Evolutionary conservation across 2,888 invertebrate species (phyloP).

Genomic region (Megamerina dolium): DNA sequence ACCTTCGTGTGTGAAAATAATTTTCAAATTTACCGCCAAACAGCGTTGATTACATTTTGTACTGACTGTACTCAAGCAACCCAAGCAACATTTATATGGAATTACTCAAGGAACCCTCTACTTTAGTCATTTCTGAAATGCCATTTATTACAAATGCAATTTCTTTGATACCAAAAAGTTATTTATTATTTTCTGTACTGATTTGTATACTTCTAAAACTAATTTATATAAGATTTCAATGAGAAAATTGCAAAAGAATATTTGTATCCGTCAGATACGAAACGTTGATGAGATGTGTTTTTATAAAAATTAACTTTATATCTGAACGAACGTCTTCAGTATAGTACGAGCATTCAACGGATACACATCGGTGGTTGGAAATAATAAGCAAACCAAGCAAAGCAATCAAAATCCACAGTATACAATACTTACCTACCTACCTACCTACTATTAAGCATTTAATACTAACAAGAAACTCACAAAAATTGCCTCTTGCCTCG

Average conservation of each 20-base stretch:
- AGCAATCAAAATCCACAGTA: constrained; percentile 16
- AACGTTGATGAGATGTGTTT: too few relatives aligned
- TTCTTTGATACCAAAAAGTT: constrained; percentile 24
- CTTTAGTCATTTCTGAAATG: constrained; percentile 35
- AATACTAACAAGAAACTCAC: too few relatives aligned
- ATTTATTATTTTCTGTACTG: constrained; percentile 11
- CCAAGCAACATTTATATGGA: constrained; percentile 48
- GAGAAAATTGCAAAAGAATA: too few relatives aligned
- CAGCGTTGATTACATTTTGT: constrained; percentile 32
- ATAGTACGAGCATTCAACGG: constrained; percentile 56
- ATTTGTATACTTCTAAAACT: constrained; percentile 9
- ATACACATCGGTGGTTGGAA: constrained; percentile 49
- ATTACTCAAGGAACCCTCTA: constrained; percentile 66
- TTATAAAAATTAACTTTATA: constrained; percentile 66
- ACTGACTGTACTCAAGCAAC: constrained; percentile 44
- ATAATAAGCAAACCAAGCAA: constrained; percentile 9
- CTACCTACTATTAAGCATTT: too few relatives aligned
- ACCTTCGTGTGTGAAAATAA: constrained; percentile 27
- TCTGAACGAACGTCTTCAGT: constrained; percentile 57
- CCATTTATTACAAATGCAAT: constrained; percentile 36
- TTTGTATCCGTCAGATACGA: too few relatives aligned
- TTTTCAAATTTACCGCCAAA: constrained; percentile 50
- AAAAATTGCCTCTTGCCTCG: too few relatives aligned
- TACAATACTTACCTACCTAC: too few relatives aligned
- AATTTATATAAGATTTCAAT: too few relatives aligned